phyloP scores from a whole-genome alignment of 1,140 invertebrate species.

The Camponotus vicinus region DNA sequence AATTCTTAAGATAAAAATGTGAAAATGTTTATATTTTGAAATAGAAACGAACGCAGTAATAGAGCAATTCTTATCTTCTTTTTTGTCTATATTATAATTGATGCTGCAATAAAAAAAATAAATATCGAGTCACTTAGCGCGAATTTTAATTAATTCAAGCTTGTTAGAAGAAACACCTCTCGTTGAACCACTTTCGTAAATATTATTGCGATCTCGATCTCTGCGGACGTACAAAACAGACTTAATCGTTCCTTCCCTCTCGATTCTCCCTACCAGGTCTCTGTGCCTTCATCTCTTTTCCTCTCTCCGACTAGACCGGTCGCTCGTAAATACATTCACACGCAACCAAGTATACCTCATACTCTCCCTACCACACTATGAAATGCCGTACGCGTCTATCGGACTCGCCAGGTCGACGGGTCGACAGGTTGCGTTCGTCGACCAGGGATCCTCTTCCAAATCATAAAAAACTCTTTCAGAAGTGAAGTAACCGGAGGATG shows the following conservation, averaged over 20 bases:
- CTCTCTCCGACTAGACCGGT: conserved; percentile 37
- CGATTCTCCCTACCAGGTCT: background rate
- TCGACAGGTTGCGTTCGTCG: conserved; percentile 52
- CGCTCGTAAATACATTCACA: conserved; percentile 23
- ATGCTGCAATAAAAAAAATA: background rate
- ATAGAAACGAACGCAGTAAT: too few species aligned
- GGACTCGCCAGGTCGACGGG: conserved; percentile 50
- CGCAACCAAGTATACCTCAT: conserved; percentile 30
- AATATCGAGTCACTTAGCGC: background rate
- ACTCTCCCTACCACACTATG: conserved; percentile 17
- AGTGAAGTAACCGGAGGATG: background rate
- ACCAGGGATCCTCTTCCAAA: background rate
- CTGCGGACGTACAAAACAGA: background rate
- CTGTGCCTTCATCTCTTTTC: conserved; percentile 28
- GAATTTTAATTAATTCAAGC: background rate
- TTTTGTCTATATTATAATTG: background rate
- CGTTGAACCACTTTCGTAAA: conserved; percentile 36
- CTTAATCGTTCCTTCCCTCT: conserved; percentile 55
- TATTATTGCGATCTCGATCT: conserved; percentile 12
- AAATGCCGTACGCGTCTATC: conserved; percentile 15
- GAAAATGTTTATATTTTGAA: too few species aligned
- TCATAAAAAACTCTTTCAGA: background rate
- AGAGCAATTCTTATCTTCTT: background rate
- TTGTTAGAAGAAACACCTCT: background rate
- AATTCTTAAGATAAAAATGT: too few species aligned